Conservation (phyloP, 2,888 invertebrate species). For the Notodromas monacha region DNA sequence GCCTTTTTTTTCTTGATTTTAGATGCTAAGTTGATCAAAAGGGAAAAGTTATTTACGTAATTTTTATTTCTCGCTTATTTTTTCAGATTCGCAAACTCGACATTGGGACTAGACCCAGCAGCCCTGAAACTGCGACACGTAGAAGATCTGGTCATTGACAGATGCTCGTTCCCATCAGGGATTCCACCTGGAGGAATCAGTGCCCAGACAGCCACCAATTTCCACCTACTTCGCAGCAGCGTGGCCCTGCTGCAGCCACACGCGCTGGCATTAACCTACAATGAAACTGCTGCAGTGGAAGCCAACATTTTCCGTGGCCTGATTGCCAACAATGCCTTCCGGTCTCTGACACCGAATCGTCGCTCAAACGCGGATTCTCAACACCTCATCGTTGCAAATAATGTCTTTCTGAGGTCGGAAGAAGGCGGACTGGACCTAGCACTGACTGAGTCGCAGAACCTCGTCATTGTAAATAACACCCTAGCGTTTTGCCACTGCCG, state of each 20-base stretch:
- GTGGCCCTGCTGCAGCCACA: neutral
- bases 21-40: too few relatives aligned
- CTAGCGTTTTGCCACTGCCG: neutral
- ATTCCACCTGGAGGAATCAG: constrained; percentile 1
- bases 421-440: neutral
- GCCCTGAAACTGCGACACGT: neutral
- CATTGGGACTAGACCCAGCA: neutral
- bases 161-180: neutral
- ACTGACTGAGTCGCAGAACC: neutral
- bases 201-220: neutral
- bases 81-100: neutral
- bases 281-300: neutral
- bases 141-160: neutral
- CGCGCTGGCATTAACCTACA: neutral
- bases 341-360: too few relatives aligned
- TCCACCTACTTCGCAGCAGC: constrained; percentile 1
- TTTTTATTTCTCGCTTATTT: too few relatives aligned
- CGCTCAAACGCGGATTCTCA: too few relatives aligned
- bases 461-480: constrained; percentile 1
- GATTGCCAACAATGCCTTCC: neutral
- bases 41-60: too few relatives aligned
- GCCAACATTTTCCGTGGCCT: neutral
- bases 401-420: neutral
- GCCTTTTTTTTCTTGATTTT: too few relatives aligned
- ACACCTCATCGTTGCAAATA: neutral